A percentile compares a stretch with the other conserved stretches of the same genome.
phyloP scores from a whole-genome alignment of 2,113 vertebrate genomes.

The Cyphomyrus plagiostoma region DNA sequence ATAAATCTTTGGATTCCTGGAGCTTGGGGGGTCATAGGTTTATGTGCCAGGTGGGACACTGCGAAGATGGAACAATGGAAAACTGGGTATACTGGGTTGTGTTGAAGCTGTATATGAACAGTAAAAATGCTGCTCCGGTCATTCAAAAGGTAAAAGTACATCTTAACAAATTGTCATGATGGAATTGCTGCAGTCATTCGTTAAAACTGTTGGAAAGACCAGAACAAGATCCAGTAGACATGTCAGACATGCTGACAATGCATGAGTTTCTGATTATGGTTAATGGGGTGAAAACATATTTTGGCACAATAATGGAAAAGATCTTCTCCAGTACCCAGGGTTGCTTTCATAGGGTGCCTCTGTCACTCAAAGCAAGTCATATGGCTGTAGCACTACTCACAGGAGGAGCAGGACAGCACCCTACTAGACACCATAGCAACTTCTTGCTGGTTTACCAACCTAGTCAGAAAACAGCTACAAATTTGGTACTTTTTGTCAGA shows the following conservation, averaged over 20 bases:
- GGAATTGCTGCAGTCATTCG: not conserved
- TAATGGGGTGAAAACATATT: not conserved
- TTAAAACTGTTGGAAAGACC: not conserved
- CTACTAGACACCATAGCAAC: not conserved
- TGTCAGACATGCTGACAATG: not conserved
- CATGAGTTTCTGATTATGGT: not conserved
- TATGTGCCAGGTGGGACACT: not conserved
- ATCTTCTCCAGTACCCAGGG: not conserved
- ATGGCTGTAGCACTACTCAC: not conserved
- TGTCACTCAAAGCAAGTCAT: not conserved
- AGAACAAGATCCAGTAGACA: not conserved
- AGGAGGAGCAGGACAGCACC: not conserved
- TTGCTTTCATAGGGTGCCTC: not conserved
- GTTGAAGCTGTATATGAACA: not conserved
- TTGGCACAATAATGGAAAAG: not conserved
- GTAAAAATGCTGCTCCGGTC: not conserved
- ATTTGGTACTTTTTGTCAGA: too few species aligned
- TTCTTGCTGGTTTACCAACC: not conserved
- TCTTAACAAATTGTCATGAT: not conserved
- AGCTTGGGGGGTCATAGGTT: conserved; percentile 5
- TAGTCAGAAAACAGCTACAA: not conserved
- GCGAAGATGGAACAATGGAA: not conserved
- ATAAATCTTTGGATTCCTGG: not conserved
- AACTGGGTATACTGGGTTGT: not conserved
- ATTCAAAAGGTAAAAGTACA: not conserved